Base-by-base conservation (phyloP, 2,113 vertebrate species). In the Anarrhichthys ocellatus region DNA sequence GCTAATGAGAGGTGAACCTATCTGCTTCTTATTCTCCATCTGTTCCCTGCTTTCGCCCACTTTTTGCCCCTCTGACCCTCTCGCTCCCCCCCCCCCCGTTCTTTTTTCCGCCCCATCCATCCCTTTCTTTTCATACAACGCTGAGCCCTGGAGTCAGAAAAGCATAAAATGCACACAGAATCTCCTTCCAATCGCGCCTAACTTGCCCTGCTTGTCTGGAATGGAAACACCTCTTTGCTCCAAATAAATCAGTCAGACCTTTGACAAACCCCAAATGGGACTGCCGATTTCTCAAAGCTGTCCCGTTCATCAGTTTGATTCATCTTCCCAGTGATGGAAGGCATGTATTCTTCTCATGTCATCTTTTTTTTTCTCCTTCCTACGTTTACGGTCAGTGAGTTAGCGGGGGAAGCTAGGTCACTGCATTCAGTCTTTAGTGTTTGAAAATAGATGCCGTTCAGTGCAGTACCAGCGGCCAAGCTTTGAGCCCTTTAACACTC, bases 1-100 rank as follows among this genome's bases (percentile, higher is more conserved):
- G 85, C 88, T 92, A 92, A 93, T 87, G 82, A 92, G 85, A 90
- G 81, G 87, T 89, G 87, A 91, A 78, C 91, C 78, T 91, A 80
- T 84, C 87, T 83, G 78, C 85, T 89, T 88, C 77, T 73, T 87
- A 87, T 89, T 91, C 88, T 87, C 85, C 65, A 61, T 73, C 87
- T 69, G 81, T 71, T 38, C 56, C 50, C 32, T 70, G 27, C 52
- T 81, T 82, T 81, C 73, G 24, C 40, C 44, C 50, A 29, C 52
- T 52, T 82, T 80, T 82, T 48, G 42, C 59, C 75, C 66, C 75
- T 62, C 65, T 62, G 40, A 80, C 71, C 65, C 27, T 54, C 70
- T 64, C 61, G 42, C 27, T 72, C 54, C 48, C 50, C 64, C 76
- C 34, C 34, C 34, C 34, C 73, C 66, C 81, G 77, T 82, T 77